Evolutionary conservation across 2,113 vertebrate genomes (phyloP).

Genomic region (Ameiurus melas): DNA sequence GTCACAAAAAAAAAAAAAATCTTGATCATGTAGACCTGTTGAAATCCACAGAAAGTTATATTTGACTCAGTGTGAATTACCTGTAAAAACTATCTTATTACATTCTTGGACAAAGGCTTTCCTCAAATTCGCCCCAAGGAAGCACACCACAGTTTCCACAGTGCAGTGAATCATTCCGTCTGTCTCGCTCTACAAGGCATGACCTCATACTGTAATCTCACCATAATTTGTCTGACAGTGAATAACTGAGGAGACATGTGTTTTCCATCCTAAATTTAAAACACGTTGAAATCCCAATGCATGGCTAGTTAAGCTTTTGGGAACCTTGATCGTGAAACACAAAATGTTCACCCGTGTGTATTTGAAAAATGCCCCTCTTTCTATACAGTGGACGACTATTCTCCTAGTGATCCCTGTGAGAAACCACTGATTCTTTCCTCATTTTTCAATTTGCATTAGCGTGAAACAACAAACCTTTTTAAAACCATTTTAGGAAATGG

Average conservation of each 20-base stretch:
- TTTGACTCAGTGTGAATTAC: not conserved
- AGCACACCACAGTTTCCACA: conserved; percentile 21
- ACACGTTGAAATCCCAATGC: not conserved
- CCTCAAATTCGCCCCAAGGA: not conserved
- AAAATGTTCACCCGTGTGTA: not conserved
- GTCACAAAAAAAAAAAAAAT: not conserved
- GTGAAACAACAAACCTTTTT: not conserved
- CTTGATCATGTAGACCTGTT: not conserved
- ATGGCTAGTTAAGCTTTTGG: not conserved
- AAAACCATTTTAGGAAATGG: not conserved
- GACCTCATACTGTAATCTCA: conserved; percentile 3
- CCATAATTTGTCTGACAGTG: not conserved
- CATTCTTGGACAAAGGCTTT: conserved; percentile 4
- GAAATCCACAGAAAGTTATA: not conserved
- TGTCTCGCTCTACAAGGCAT: not conserved
- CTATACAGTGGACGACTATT: not conserved
- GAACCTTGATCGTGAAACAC: not conserved
- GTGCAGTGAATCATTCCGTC: conserved; percentile 14
- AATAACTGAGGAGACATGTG: not conserved
- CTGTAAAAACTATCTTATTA: not conserved
- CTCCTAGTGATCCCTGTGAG: not conserved
- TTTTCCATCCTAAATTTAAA: not conserved
- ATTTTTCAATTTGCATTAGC: not conserved
- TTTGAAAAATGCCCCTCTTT: not conserved
- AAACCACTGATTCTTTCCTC: not conserved